A percentile compares a stretch with the other conserved stretches of the same genome.
Conservation (phyloP, 2,888 invertebrate genomes). For the Lordiphosa fenestrarum region DNA sequence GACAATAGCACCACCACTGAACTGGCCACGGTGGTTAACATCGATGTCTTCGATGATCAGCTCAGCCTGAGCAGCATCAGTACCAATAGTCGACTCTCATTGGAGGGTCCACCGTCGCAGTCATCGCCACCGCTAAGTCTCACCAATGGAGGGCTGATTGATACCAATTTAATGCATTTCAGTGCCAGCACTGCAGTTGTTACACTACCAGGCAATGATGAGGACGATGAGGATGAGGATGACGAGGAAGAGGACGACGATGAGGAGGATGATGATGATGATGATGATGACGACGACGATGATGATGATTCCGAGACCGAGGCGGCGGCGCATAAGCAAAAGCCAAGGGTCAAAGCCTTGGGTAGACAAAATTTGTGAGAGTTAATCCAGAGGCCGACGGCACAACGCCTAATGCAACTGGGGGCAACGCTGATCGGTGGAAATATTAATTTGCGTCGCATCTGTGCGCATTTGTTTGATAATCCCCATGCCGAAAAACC, state of each 20-base stretch:
- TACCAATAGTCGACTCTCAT: constrained; percentile 89
- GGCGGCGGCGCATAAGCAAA: constrained; percentile 3
- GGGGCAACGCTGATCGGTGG: constrained; percentile 53
- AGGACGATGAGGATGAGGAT: neutral
- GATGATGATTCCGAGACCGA: constrained; percentile 10
- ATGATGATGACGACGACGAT: neutral
- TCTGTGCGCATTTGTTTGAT: constrained; percentile 69
- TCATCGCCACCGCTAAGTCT: constrained; percentile 87
- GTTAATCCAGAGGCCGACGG: constrained; percentile 68
- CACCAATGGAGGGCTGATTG: constrained; percentile 81
- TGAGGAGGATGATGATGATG: constrained; percentile 6
- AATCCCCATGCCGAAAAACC: constrained; percentile 15
- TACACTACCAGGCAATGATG: neutral
- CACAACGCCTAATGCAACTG: constrained; percentile 35
- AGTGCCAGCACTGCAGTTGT: constrained; percentile 71
- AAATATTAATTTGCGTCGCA: constrained; percentile 65
- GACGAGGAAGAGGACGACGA: neutral
- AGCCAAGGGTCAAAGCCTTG: constrained; percentile 2
- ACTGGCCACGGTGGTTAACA: constrained; percentile 82
- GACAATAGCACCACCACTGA: constrained; percentile 70
- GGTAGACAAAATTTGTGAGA: constrained; percentile 69
- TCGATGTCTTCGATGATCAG: constrained; percentile 85
- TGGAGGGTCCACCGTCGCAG: constrained; percentile 84
- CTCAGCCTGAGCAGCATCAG: constrained; percentile 92
- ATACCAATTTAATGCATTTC: constrained; percentile 87